Conservation (phyloP, 2,888 invertebrate genomes). For the Melanostoma mellinum region DNA sequence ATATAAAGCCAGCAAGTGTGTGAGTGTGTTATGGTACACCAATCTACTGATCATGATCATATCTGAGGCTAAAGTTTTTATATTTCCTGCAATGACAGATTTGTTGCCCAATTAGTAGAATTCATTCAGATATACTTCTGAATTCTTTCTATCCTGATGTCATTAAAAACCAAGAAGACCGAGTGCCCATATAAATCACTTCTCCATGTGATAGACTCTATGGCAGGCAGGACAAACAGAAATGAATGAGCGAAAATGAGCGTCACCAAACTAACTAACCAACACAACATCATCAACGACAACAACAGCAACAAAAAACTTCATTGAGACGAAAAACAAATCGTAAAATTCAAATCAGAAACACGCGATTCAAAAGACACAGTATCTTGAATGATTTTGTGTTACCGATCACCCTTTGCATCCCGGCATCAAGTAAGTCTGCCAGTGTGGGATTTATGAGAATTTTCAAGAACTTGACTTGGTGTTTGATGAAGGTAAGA, state of each 20-base stretch:
- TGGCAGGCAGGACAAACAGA: conserved; percentile 33
- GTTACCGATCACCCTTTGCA: conserved; percentile 5
- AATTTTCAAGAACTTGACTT: conserved; percentile 68
- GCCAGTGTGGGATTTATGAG: conserved; percentile 66
- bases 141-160: conserved; percentile 63
- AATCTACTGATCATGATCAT: conserved; percentile 35
- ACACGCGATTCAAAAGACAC: conserved; percentile 48
- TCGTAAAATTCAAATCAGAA: conserved; percentile 67
- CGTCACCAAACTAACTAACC: conserved; percentile 39
- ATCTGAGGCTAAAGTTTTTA: conserved; percentile 40
- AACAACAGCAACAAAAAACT: conserved; percentile 8
- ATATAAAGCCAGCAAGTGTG: too few species aligned
- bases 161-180: conserved; percentile 51
- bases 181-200: conserved; percentile 68
- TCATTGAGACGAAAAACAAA: conserved; percentile 57
- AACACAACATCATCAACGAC: background rate
- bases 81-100: conserved; percentile 81
- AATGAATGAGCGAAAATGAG: conserved; percentile 62
- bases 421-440: conserved; percentile 25
- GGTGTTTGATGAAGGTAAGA: conserved; percentile 69
- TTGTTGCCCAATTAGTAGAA: conserved; percentile 78
- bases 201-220: conserved; percentile 51
- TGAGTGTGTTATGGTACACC: conserved; percentile 21
- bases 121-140: conserved; percentile 70
- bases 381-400: conserved; percentile 51